phyloP scores from a whole-genome alignment of 2,888 invertebrate species.

The Desoria tigrina region DNA sequence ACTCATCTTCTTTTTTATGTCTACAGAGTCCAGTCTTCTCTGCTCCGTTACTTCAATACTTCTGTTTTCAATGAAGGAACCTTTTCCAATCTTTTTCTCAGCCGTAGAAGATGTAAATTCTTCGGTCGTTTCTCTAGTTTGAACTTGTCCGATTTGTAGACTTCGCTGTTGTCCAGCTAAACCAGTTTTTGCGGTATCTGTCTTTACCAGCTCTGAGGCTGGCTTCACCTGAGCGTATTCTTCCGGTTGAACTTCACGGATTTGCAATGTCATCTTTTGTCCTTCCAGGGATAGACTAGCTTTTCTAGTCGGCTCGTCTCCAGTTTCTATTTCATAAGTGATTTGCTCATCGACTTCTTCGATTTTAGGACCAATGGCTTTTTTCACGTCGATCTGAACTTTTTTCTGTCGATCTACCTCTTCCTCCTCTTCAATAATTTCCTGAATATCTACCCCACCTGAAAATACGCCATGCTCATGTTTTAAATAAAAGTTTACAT shows the following conservation, averaged over 20 bases:
- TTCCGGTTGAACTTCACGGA: constrained; percentile 1
- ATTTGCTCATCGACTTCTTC: constrained; percentile 40
- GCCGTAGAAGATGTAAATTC: not conserved
- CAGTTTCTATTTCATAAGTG: not conserved
- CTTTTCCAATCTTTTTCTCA: not conserved
- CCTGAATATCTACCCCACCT: constrained; percentile 29
- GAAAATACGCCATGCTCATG: not conserved
- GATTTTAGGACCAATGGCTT: constrained; percentile 20
- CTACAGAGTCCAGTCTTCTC: not conserved
- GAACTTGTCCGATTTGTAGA: constrained; percentile 14
- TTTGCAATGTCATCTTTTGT: not conserved
- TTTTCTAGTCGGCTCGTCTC: not conserved
- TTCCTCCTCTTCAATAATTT: constrained; percentile 23
- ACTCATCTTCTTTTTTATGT: not conserved
- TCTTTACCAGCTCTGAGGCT: not conserved
- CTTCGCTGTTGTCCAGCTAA: not conserved
- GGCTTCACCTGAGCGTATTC: constrained; percentile 5
- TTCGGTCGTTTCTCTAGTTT: constrained; percentile 4
- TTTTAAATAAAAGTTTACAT: too few species aligned
- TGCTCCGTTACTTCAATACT: not conserved
- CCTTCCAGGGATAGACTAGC: not conserved
- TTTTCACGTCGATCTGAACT: constrained; percentile 15
- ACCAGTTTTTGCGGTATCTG: not conserved
- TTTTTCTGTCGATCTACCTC: constrained; percentile 6
- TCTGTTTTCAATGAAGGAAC: constrained; percentile 1